Evolutionary conservation across 2,797 vertebrate genomes (phyloP).

Genomic region (Pangasius djambal): DNA sequence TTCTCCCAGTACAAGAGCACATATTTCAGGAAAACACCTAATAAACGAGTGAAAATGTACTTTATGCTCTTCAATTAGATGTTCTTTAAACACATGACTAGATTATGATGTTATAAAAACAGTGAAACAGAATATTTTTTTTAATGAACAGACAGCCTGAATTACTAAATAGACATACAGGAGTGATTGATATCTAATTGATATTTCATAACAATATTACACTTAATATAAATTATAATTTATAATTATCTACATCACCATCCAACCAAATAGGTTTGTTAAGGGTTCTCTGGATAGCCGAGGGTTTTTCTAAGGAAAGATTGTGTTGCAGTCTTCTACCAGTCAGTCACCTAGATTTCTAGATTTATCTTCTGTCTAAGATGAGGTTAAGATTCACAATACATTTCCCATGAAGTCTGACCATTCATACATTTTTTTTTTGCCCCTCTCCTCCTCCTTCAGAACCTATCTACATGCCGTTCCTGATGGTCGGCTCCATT

Average conservation of each 20-base stretch:
- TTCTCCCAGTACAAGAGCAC: constrained; percentile 4
- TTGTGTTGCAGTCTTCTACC: background rate
- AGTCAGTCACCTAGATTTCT: background rate
- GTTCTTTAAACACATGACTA: background rate
- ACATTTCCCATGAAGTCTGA: background rate
- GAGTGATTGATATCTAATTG: no score
- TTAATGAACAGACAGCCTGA: no score
- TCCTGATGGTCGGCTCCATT: constrained; percentile 96
- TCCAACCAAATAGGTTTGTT: background rate
- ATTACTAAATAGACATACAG: background rate
- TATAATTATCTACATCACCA: background rate
- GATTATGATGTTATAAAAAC: background rate
- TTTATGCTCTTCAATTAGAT: background rate
- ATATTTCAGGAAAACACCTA: constrained; percentile 8
- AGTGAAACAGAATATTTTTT: background rate
- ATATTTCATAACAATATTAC: background rate
- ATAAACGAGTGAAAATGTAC: background rate
- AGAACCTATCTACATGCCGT: constrained; percentile 97
- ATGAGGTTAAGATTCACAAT: background rate
- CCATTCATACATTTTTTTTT: background rate
- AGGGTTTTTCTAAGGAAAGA: background rate
- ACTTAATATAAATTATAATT: no score
- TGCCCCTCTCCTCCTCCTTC: background rate
- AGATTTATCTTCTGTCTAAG: background rate
- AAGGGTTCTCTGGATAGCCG: background rate